These are phyloP conservation scores for Polyploca ridens DNA, from an alignment of 2,888 invertebrate species.

Conservation along the genomic window DNA sequence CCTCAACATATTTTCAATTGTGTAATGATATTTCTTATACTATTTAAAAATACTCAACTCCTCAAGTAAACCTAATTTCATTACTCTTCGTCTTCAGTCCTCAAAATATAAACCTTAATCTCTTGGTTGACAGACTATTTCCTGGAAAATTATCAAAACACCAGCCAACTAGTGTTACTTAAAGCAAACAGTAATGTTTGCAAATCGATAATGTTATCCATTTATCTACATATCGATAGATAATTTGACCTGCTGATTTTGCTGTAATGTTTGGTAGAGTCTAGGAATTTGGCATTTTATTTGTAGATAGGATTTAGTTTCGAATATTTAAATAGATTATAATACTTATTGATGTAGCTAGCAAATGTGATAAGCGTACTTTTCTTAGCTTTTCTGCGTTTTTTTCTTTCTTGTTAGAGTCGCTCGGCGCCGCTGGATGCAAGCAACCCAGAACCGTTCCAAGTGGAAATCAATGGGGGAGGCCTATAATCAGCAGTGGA, in stretches of 20 bases:
- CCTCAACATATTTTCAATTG: no score
- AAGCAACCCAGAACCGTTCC: no score
- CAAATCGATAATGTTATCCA: conserved; percentile 32
- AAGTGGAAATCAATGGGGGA: no score
- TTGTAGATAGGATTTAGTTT: background rate
- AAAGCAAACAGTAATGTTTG: conserved; percentile 28
- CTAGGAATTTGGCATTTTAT: background rate
- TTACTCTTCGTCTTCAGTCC: background rate
- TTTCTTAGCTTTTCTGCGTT: no score
- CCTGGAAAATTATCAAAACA: conserved; percentile 15
- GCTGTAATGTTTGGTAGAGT: background rate
- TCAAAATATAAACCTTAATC: background rate
- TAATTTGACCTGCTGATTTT: conserved; percentile 29
- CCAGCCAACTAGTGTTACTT: conserved; percentile 4
- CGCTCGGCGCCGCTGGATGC: no score
- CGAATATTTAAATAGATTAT: background rate
- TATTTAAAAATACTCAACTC: background rate
- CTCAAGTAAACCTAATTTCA: no score
- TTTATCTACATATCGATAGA: conserved; percentile 22
- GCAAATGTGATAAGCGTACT: no score
- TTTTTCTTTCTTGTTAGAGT: no score
- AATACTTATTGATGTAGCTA: no score
- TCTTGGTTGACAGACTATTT: conserved; percentile 10
- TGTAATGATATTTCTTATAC: no score
- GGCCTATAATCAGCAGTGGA: no score